phyloP scores from a whole-genome alignment of 2,888 invertebrate species.

The Pardosa pseudoannulata region DNA sequence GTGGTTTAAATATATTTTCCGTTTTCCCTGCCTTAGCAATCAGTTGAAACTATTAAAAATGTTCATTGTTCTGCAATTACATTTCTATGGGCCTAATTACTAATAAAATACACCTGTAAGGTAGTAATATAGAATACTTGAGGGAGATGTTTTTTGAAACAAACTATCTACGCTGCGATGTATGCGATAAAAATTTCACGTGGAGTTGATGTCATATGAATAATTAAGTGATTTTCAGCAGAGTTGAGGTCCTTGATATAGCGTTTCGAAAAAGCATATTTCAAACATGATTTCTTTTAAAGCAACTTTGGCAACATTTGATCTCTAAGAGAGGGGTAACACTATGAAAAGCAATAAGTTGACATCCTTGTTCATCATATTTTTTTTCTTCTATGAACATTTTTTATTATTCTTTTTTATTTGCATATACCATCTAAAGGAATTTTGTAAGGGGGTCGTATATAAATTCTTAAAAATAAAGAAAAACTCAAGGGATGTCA shows the following conservation, averaged over 20 bases:
- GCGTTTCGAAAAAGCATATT: slow-evolving; percentile 21
- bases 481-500: no score
- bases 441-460: background rate
- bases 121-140: no score
- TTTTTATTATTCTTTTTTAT: background rate
- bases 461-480: background rate
- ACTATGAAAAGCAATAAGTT: slow-evolving; percentile 11
- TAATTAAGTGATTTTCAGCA: slow-evolving; percentile 40
- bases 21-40: no score
- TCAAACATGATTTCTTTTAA: slow-evolving; percentile 47
- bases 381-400: background rate
- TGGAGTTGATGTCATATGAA: slow-evolving; percentile 35
- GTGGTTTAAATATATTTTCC: no score
- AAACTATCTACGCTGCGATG: no score
- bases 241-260: slow-evolving; percentile 1
- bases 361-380: slow-evolving; percentile 43
- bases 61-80: no score
- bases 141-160: no score
- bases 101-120: no score
- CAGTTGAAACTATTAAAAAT: no score
- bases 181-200: no score
- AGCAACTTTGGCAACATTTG: slow-evolving; percentile 8
- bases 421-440: background rate
- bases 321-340: background rate
- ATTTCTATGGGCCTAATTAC: no score